phyloP scores from a whole-genome alignment of 2,888 invertebrate species.

The Eurytoma californica region DNA sequence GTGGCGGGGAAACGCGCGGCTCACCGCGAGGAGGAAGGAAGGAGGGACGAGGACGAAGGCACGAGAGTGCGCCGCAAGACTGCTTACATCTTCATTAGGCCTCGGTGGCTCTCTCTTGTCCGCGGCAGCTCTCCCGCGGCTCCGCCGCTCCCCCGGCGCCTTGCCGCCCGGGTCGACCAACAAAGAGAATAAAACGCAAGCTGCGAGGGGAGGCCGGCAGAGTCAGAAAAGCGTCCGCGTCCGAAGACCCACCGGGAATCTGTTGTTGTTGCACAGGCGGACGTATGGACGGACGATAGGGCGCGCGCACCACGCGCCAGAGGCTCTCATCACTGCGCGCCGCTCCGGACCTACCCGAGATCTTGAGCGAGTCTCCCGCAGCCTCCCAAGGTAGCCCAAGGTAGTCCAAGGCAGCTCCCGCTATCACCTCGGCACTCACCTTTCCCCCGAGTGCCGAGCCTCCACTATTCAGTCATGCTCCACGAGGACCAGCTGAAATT shows the following conservation, averaged over 20 bases:
- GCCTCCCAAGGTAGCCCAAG: too few relatives aligned
- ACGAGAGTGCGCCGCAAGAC: conserved; percentile 68
- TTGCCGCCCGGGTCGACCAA: conserved; percentile 17
- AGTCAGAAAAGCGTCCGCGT: conserved; percentile 69
- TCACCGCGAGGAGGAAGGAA: conserved; percentile 1
- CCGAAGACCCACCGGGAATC: conserved; percentile 74
- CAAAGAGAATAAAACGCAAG: conserved; percentile 56
- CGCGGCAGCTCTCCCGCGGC: conserved; percentile 51
- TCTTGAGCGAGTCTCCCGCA: too few relatives aligned
- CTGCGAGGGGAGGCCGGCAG: conserved; percentile 46
- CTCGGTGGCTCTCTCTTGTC: conserved; percentile 64
- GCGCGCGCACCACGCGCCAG: conserved; percentile 66
- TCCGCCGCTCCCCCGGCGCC: conserved; percentile 24
- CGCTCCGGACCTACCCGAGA: too few relatives aligned
- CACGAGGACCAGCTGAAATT: conserved; percentile 40
- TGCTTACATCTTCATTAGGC: conserved; percentile 75
- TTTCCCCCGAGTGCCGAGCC: background rate
- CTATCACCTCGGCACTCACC: background rate
- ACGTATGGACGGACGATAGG: conserved; percentile 64
- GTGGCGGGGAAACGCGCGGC: conserved; percentile 17
- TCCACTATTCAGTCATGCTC: conserved; percentile 25
- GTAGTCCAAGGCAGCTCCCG: too few relatives aligned
- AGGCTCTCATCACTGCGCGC: conserved; percentile 69
- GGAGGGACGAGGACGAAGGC: conserved; percentile 61
- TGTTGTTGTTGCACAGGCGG: conserved; percentile 73